These are phyloP conservation scores for Lamproptera curius DNA, from an alignment of 2,888 invertebrate genomes.

Conservation along the genomic window DNA sequence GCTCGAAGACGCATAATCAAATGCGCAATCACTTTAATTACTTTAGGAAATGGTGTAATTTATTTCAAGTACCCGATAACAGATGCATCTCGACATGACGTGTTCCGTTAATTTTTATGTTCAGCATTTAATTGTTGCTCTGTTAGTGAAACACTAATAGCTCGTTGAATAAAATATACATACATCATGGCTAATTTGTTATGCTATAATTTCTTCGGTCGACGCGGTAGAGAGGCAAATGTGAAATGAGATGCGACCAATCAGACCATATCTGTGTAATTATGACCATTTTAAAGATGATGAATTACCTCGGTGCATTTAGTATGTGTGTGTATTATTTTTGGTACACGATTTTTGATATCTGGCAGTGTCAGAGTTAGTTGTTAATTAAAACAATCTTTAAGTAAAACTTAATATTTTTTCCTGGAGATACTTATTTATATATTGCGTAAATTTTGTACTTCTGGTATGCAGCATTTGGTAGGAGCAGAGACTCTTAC, in stretches of 20 bases:
- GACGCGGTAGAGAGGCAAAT: constrained; percentile 5
- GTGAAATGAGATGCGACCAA: constrained; percentile 10
- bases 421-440: too few relatives aligned
- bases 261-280: constrained; percentile 15
- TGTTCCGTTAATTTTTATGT: constrained; percentile 2
- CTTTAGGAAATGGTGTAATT: constrained; percentile 11
- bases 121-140: constrained; percentile 10
- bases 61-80: constrained; percentile 11
- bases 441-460: too few relatives aligned
- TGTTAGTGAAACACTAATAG: constrained; percentile 9
- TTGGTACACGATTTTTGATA: too few relatives aligned
- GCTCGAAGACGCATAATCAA: background rate
- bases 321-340: too few relatives aligned
- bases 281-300: constrained; percentile 14
- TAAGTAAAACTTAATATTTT: too few relatives aligned
- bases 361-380: too few relatives aligned
- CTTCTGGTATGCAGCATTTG: too few relatives aligned
- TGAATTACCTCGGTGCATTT: constrained; percentile 6
- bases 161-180: constrained; percentile 12
- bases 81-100: background rate
- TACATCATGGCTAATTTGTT: constrained; percentile 12
- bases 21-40: background rate
- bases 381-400: too few relatives aligned
- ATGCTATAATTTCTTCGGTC: constrained; percentile 6
- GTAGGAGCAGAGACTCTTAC: too few relatives aligned